phyloP scores from a whole-genome alignment of 2,888 invertebrate genomes.

The Drosophila mimica region DNA sequence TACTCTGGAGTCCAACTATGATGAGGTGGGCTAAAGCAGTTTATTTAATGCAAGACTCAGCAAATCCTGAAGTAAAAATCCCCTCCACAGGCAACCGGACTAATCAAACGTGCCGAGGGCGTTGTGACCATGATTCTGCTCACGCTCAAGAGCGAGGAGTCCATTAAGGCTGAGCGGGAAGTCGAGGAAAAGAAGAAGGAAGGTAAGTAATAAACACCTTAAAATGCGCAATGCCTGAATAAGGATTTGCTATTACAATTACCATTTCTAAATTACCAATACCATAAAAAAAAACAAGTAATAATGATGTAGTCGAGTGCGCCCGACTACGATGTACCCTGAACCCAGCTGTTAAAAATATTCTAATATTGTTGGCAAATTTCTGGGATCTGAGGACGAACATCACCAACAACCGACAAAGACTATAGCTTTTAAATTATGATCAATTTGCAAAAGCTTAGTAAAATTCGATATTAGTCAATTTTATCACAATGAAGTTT shows the following conservation, averaged over 20 bases:
- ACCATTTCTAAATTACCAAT: neutral
- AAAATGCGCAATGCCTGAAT: neutral
- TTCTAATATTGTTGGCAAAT: too few species aligned
- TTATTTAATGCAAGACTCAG: too few species aligned
- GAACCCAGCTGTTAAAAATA: too few species aligned
- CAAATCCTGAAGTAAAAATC: neutral
- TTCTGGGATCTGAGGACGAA: too few species aligned
- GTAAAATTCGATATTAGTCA: too few species aligned
- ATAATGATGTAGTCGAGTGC: too few species aligned
- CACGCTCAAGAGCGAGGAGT: constrained; percentile 91
- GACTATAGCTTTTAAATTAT: neutral
- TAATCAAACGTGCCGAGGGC: constrained; percentile 94
- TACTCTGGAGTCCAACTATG: constrained; percentile 93
- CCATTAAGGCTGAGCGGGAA: constrained; percentile 86
- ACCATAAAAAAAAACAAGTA: neutral
- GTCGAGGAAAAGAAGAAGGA: constrained; percentile 83
- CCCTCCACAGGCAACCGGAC: constrained; percentile 89
- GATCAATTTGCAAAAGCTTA: neutral
- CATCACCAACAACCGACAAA: neutral
- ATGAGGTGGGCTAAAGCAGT: constrained; percentile 88
- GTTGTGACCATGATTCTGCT: constrained; percentile 93
- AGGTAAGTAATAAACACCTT: constrained; percentile 71
- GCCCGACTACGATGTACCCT: too few species aligned
- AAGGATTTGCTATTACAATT: neutral
- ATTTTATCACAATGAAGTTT: neutral